Base-by-base conservation (phyloP, 2,888 invertebrate genomes). In the Dorcus parallelipipedus region DNA sequence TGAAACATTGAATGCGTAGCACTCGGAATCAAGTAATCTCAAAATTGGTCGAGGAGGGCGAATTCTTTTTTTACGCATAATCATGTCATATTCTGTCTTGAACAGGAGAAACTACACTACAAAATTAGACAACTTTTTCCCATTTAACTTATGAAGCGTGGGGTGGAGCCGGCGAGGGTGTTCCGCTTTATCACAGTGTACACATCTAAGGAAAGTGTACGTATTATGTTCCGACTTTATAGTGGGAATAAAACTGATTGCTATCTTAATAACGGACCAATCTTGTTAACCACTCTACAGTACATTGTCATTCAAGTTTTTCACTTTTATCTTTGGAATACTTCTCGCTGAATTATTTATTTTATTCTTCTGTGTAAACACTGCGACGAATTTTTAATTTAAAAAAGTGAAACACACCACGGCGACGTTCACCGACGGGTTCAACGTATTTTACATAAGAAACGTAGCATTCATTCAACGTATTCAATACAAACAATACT, bases 251-350 rank as follows among this genome's bases (percentile, higher is more conserved):
- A 78, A 78, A 76, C 73, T 75, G 77, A 78, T 77, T 77, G 77
- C 77, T 76, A 77, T 77, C 77, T 77, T 78, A 78, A 78, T 78
- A 76, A 77, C 76, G 69, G 77, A 76, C 76, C 77, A 77, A 78
- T 78, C 78, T 76, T 77, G 77, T 78, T 76, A 77, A 77, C 76
- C 75, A 74, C 77, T 73, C 73, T 71, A 71, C 73, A 71, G 73
- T 72, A 73, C 74, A 74, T 73, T 70, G 73, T 74, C 72, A 67
- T 73, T 74, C 71, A 69, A 70, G 65, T 71, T 71, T 70, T 72
- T 72, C 68, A 62, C 58, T 62, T 64, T 64, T 61, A 61, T 53
- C 48, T 56, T 62, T 54, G 26, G 26, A 33, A 33, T 3, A 33
- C 26, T 33, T 33, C 26, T 33, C 26, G 26, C 26, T 33, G 26